Base-by-base conservation (phyloP, 2,113 vertebrate genomes). In the Athene noctua region DNA sequence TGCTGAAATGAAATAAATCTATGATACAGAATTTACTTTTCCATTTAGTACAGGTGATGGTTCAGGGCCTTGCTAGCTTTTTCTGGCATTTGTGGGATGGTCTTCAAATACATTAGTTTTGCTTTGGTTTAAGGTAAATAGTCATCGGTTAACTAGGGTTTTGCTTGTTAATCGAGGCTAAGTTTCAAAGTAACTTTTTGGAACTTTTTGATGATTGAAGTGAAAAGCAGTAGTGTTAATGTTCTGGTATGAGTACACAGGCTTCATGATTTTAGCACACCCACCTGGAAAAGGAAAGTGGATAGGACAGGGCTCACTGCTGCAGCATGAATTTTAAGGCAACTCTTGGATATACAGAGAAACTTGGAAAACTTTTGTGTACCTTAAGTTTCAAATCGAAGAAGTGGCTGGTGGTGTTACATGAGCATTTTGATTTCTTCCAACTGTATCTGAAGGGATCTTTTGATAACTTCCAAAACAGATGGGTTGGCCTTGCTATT, bases 201-300 rank as follows among this genome's bases (percentile, higher is more conserved):
- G 81, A 95, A 91, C 94, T 95, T 94, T 93, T 75, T 96, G 88
- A 32, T 95, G 93, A 70, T 80, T 2, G 93, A n/a, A 97, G 93
- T 97, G 95, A 97, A 97, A 97, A 97, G 96, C 96, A 92, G 94
- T 30, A 97, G 97, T 97, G 96, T 97, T 97, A 94, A 94, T 97
- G 78, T 62, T 62, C 92, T 93, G 96, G 80, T 95, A 55, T 95
- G 92, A 87, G 90, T 92, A 97, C 96, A 96, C 80, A 94, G 93
- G 54, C 87, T 94, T n/a, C 88, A 30, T 34, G 88, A 34, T 78
- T 92, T 29, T 2, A 94, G 91, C 91, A 96, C 92, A 86, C 89
- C 96, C 97, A 88, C 89, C 72, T 94, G 96, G 91, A 83, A 74
- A 27, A 77, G 87, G 77, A 79, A 49, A 94, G 77, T 51, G 84